phyloP scores from a whole-genome alignment of 2,888 invertebrate species.

The Hemithea aestivaria region DNA sequence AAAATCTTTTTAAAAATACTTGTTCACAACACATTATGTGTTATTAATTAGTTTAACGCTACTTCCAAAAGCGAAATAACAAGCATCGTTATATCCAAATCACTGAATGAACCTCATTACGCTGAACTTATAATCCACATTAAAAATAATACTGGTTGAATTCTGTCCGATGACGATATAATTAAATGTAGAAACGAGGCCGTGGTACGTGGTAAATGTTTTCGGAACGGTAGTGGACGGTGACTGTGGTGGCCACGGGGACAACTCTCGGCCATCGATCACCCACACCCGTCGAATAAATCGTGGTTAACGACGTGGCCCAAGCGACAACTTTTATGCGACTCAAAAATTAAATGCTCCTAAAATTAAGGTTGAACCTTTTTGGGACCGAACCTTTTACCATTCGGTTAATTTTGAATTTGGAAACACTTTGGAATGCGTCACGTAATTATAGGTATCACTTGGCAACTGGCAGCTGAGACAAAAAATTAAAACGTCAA shows the following conservation, averaged over 20 bases:
- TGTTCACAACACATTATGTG: too few relatives aligned
- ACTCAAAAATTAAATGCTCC: slow-evolving; percentile 15
- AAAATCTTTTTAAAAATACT: too few relatives aligned
- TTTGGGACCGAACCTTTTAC: slow-evolving; percentile 6
- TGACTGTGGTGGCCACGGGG: slow-evolving; percentile 45
- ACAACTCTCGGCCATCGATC: slow-evolving; percentile 60
- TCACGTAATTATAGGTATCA: too few relatives aligned
- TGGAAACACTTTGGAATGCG: background rate
- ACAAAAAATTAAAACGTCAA: too few relatives aligned
- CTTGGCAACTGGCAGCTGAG: background rate
- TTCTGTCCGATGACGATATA: slow-evolving; percentile 28
- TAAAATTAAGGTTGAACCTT: slow-evolving; percentile 8
- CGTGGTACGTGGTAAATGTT: slow-evolving; percentile 45
- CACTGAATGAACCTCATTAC: too few relatives aligned
- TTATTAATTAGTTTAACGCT: too few relatives aligned
- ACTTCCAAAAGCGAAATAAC: too few relatives aligned
- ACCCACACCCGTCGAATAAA: slow-evolving; percentile 68
- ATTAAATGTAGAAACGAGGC: slow-evolving; percentile 50
- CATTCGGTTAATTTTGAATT: slow-evolving; percentile 1
- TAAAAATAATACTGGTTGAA: slow-evolving; percentile 2
- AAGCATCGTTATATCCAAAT: too few relatives aligned
- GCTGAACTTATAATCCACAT: background rate
- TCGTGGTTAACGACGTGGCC: slow-evolving; percentile 39
- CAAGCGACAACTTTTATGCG: slow-evolving; percentile 26
- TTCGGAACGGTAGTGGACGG: slow-evolving; percentile 63